phyloP scores from a whole-genome alignment of 1,140 invertebrate species.

The Cyrtorhinus lividipennis region DNA sequence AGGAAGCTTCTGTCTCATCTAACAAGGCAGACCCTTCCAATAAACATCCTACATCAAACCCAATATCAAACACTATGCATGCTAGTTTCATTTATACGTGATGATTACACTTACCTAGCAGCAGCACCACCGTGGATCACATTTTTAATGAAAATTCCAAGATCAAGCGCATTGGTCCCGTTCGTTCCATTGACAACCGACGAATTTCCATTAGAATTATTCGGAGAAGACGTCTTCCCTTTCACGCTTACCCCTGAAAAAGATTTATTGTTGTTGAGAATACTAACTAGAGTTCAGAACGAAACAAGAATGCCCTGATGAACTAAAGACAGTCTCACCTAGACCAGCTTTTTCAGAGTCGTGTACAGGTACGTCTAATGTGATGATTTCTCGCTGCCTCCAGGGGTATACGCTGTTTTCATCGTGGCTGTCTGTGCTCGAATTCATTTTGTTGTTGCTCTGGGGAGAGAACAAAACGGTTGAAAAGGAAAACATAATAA shows the following conservation, averaged over 20 bases:
- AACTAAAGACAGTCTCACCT: no score
- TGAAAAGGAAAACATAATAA: slow-evolving; percentile 14
- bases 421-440: slow-evolving; percentile 21
- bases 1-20: no score
- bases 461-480: not conserved
- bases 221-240: slow-evolving; percentile 59
- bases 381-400: slow-evolving; percentile 69
- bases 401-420: slow-evolving; percentile 40
- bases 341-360: slow-evolving; percentile 93
- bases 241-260: slow-evolving; percentile 75
- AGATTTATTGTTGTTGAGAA: no score
- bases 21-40: no score
- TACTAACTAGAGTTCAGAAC: no score
- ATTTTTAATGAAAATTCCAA: slow-evolving; percentile 96
- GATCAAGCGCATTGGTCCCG: slow-evolving; percentile 39
- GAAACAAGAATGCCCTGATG: no score
- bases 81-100: not conserved
- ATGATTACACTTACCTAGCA: slow-evolving; percentile 33
- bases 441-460: not conserved
- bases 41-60: no score
- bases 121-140: slow-evolving; percentile 92
- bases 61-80: no score
- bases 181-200: not conserved
- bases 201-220: slow-evolving; percentile 26
- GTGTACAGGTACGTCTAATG: slow-evolving; percentile 87